phyloP scores from a whole-genome alignment of 1,140 invertebrate genomes.

The Muscidifurax raptorellus region DNA sequence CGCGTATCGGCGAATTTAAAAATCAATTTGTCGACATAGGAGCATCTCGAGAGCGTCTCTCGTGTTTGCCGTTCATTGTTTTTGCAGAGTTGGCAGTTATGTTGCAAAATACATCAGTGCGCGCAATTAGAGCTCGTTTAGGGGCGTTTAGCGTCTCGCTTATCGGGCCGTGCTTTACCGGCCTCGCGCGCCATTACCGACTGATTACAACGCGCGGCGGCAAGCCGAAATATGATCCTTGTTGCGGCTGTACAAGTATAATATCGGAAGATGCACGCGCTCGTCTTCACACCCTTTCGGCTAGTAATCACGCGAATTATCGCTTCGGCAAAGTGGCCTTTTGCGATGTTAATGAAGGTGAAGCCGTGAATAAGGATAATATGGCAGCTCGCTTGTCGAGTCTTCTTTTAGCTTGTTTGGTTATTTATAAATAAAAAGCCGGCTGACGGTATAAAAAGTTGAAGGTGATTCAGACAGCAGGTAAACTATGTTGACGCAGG shows the following conservation, averaged over 20 bases:
- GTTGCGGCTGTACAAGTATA: not conserved
- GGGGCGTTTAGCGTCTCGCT: slow-evolving; percentile 70
- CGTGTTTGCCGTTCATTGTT: not conserved
- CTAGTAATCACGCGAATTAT: slow-evolving; percentile 39
- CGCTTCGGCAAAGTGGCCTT: slow-evolving; percentile 9
- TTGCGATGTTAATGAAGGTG: slow-evolving; percentile 32
- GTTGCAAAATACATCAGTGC: slow-evolving; percentile 53
- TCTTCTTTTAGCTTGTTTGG: not conserved
- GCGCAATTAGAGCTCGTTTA: slow-evolving; percentile 74
- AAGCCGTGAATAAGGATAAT: not conserved
- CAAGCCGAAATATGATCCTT: slow-evolving; percentile 47
- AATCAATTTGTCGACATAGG: slow-evolving; percentile 44
- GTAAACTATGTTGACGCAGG: too few relatives aligned
- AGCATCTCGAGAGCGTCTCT: not conserved
- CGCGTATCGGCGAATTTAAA: slow-evolving; percentile 10
- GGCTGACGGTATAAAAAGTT: too few relatives aligned
- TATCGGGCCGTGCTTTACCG: slow-evolving; percentile 63
- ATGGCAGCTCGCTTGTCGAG: not conserved
- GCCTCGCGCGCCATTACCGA: slow-evolving; percentile 74
- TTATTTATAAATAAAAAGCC: not conserved
- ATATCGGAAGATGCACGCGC: slow-evolving; percentile 13
- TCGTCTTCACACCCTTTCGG: slow-evolving; percentile 33
- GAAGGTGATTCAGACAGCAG: too few relatives aligned
- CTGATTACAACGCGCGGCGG: slow-evolving; percentile 68
- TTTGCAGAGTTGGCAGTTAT: not conserved